Percentiles rank a stretch among this genome's conserved stretches.
Evolutionary conservation across 2,113 vertebrate species (phyloP).

Genomic region (Cettia cetti): DNA sequence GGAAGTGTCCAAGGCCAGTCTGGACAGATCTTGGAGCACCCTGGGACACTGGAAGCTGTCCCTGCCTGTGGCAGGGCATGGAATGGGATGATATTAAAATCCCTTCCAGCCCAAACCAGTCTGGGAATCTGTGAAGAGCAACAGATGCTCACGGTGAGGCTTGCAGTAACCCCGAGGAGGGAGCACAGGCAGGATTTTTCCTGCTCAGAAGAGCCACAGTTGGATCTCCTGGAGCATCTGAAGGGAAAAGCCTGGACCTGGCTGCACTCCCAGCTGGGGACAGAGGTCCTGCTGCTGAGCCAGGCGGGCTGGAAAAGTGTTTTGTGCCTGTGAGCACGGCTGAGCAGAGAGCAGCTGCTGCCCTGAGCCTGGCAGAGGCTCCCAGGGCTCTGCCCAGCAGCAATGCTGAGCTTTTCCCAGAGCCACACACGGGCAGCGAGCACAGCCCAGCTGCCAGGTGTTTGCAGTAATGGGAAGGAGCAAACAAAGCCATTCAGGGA

Average conservation of each 20-base stretch:
- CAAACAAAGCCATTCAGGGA: not conserved
- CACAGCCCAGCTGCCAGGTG: not conserved
- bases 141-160: not conserved
- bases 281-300: not conserved
- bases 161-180: not conserved
- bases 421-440: fast-evolving
- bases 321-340: not conserved
- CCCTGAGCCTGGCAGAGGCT: not conserved
- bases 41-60: fast-evolving
- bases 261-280: not conserved
- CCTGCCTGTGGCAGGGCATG: not conserved
- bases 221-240: not conserved
- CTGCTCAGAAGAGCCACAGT: fast-evolving
- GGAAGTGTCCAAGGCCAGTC: not conserved
- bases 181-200: not conserved
- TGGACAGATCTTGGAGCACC: fast-evolving
- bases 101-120: not conserved
- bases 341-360: not conserved
- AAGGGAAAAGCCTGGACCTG: not conserved
- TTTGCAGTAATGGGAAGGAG: not conserved
- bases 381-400: not conserved
- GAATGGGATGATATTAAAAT: fast-evolving
- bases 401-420: not conserved
- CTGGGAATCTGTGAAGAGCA: not conserved
- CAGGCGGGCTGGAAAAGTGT: not conserved